Conservation (phyloP, 2,113 vertebrate species). For the Circaetus gallicus region DNA sequence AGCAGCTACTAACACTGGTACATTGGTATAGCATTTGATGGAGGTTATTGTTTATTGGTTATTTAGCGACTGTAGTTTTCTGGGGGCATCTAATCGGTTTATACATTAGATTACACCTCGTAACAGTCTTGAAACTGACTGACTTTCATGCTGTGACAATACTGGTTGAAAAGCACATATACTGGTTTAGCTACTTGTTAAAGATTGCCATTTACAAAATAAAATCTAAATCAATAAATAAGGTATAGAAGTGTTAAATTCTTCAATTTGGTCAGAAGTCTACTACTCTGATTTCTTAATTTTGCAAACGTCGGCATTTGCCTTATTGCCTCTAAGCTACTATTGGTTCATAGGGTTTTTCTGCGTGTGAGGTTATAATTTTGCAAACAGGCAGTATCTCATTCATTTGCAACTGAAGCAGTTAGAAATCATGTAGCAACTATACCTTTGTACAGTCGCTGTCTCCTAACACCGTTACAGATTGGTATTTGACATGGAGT, state of each 20-base stretch:
- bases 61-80: conserved; percentile 81
- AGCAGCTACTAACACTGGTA: conserved; percentile 94
- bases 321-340: conserved; percentile 72
- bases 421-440: conserved; percentile 61
- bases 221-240: conserved; percentile 74
- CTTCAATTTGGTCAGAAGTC: conserved; percentile 76
- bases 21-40: conserved; percentile 89
- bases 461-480: conserved; percentile 41
- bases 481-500: conserved; percentile 52
- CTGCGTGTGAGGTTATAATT: conserved; percentile 52
- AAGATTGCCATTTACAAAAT: conserved; percentile 70
- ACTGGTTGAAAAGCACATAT: conserved; percentile 76
- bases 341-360: conserved; percentile 64
- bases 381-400: conserved; percentile 60
- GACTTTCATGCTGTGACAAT: conserved; percentile 77
- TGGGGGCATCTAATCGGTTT: conserved; percentile 80
- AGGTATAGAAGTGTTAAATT: conserved; percentile 64
- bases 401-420: conserved; percentile 61
- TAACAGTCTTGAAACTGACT: conserved; percentile 85
- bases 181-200: conserved; percentile 75
- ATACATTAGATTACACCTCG: conserved; percentile 89
- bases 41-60: conserved; percentile 85
- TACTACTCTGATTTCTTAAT: conserved; percentile 67
- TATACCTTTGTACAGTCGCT: conserved; percentile 11
- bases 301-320: conserved; percentile 50